Conservation (phyloP, 2,113 vertebrate genomes). For the Petromus typicus region DNA sequence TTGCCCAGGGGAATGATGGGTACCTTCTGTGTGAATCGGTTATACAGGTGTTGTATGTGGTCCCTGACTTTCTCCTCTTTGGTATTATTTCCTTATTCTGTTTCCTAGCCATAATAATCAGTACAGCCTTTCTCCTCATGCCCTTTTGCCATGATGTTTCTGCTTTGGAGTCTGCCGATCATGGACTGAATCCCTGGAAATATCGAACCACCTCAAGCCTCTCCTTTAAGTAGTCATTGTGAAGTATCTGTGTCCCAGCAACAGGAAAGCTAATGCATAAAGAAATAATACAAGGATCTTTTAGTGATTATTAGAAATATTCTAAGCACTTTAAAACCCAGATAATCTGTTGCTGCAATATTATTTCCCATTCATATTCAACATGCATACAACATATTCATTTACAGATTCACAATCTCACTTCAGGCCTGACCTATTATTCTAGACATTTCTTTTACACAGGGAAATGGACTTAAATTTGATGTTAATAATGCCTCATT, state of each 20-base stretch:
- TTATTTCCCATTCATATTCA: background rate
- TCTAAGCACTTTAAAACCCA: background rate
- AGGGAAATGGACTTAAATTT: background rate
- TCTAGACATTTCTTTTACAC: background rate
- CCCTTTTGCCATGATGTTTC: background rate
- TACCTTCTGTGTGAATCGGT: background rate
- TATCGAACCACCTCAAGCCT: background rate
- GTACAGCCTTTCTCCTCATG: background rate
- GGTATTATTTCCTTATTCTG: background rate
- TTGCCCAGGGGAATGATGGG: background rate
- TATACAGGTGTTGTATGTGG: background rate
- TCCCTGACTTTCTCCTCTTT: background rate
- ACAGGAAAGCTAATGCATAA: background rate
- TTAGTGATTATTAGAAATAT: background rate
- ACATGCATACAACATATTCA: background rate
- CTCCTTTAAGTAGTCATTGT: background rate
- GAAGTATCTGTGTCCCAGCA: background rate
- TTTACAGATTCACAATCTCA: background rate
- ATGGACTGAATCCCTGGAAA: background rate
- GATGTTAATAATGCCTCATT: background rate
- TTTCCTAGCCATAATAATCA: background rate
- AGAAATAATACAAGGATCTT: background rate
- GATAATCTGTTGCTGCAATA: background rate
- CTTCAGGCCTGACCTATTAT: background rate
- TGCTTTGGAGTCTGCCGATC: background rate